A percentile compares a stretch with the other conserved stretches of the same genome.
Evolutionary conservation across 2,113 vertebrate species (phyloP).

Genomic region (Colius striatus): DNA sequence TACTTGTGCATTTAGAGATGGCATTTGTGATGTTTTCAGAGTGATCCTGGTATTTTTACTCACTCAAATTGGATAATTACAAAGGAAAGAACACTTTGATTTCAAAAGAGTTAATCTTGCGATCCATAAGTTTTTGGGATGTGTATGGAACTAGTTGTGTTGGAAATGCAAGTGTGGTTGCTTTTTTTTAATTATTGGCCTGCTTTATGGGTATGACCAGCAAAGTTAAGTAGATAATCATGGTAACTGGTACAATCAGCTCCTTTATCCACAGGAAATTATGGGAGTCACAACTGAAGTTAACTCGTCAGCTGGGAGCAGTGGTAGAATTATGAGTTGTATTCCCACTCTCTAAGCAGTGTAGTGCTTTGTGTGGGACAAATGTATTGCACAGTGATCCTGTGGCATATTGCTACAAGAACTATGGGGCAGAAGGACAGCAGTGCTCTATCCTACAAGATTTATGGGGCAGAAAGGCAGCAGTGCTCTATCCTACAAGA

Average conservation of each 20-base stretch:
- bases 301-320: not conserved
- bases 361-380: not conserved
- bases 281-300: not conserved
- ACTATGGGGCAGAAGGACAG: not conserved
- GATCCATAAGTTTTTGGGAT: not conserved
- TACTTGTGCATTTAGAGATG: not conserved
- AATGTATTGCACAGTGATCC: rapidly evolving
- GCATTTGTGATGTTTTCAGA: not conserved
- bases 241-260: not conserved
- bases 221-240: not conserved
- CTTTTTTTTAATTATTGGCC: not conserved
- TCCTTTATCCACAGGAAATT: not conserved
- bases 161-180: not conserved
- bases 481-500: not conserved
- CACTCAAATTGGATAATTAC: not conserved
- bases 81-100: not conserved
- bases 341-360: not conserved
- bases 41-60: not conserved
- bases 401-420: not conserved
- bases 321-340: not conserved
- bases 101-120: not conserved
- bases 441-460: not conserved
- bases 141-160: not conserved
- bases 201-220: not conserved
- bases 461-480: not conserved